Conservation (phyloP, 2,113 vertebrate species). For the Zosterops pallidus region DNA sequence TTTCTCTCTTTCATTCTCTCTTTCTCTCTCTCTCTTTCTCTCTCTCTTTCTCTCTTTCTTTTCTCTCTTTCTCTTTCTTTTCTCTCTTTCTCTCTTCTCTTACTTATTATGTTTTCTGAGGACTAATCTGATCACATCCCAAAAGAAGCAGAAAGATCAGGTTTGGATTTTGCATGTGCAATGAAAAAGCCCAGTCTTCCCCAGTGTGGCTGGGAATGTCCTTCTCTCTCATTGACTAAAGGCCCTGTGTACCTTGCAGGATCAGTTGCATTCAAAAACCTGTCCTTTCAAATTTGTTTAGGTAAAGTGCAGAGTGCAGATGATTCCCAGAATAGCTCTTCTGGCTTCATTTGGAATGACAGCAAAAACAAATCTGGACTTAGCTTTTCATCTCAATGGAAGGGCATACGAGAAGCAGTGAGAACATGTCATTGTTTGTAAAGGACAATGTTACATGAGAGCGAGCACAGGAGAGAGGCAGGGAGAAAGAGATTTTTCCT, state of each 20-base stretch:
- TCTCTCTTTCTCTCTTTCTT: accelerated
- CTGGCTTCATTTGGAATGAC: conserved; percentile 63
- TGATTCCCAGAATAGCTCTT: conserved; percentile 59
- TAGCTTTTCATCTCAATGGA: conserved; percentile 49
- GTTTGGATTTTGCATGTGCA: neutral
- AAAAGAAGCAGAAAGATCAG: neutral
- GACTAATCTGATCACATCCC: neutral
- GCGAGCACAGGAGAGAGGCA: neutral
- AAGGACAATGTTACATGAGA: conserved; percentile 25
- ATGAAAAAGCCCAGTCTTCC: neutral
- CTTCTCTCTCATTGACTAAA: conserved; percentile 53
- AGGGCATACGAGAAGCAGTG: conserved; percentile 24
- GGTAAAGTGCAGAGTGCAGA: conserved; percentile 53
- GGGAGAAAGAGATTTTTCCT: conserved; percentile 6
- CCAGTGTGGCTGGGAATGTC: neutral
- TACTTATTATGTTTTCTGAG: neutral
- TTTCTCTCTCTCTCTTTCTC: accelerated
- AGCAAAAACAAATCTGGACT: conserved; percentile 47
- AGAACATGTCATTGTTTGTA: conserved; percentile 50
- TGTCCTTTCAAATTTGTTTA: conserved; percentile 63
- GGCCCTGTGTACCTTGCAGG: conserved; percentile 51
- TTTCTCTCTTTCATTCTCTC: accelerated
- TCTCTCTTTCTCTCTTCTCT: accelerated
- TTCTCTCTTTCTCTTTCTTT: accelerated
- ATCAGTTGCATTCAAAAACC: conserved; percentile 63